Evolutionary conservation across 2,113 vertebrate species (phyloP), one percentile per base, ranked within the genome.

Genomic region (Leucosticte australis): DNA sequence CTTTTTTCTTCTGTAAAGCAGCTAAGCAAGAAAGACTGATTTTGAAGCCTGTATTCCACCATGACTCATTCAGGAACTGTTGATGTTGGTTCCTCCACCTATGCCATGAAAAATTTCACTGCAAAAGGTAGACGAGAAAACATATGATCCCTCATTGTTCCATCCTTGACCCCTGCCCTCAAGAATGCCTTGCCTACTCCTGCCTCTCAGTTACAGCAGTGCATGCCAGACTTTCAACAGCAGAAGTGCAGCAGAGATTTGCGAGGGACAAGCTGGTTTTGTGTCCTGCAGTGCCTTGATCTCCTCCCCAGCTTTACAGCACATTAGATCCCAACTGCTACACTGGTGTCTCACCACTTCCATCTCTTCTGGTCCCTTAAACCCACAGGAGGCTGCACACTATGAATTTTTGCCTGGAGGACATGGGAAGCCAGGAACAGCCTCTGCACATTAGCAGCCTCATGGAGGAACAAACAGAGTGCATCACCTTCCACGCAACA

Each of bases 331-430:
- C 68, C 30, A 56, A 33, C 10, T 73, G 28, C 37, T 37, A 53
- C 67, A 53, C 18, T 3, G 22, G 12, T 30, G 37, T 64, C 31
- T 91, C 9, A 46, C 5, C 6, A 65, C 10, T 42, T 64, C 42
- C 8, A 37, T 30, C 17, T 82, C 20, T 53, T 41, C 44, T 82
- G 6, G 7, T 75, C 13, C 15, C 23, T 77, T 47, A 52, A 69
- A 26, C 18, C 20, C 55, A 44, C 6, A 46, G 1, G 4, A 85
- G 18, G 18, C 5, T 65, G 31, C 13, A 47, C 9, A 5, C 13
- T 28, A 7, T 0, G 0, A 8, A 76, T 31, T 42, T 15, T 50
- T 20, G 14, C 7, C 31, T 28, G 28, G 47, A 55, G 49, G 37
- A 64, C 28, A 15, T 0, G 1, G 30, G n/a, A 85, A 73, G 23